Evolutionary conservation across 2,113 vertebrate species (phyloP), one percentile per base, ranked within the genome.

Genomic region (Rhynchomys soricoides): DNA sequence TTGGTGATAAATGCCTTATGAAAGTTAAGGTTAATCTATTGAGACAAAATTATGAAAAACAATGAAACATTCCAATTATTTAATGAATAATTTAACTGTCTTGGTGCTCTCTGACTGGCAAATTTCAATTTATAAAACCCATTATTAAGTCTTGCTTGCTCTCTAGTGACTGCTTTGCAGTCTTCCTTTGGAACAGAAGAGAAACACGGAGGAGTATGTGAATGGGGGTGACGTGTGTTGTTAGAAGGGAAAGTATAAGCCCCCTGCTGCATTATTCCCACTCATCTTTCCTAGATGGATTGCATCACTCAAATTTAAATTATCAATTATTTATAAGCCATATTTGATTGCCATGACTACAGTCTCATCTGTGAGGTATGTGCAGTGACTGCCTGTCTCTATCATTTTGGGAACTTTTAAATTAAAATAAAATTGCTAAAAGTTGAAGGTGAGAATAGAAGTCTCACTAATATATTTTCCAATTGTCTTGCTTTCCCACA

Each of bases 281-380:
- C 29, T 50, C 57, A 7, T 82, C 10, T 16, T 11, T 48, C 52
- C 40, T 43, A 43, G 48, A 70, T 78, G 59, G 5, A 92, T 7
- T 71, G 10, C 45, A 0, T 68, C 87, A 90, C 31, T 4, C 52
- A 91, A 24, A n/a, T 93, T 95, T 96, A 79, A 96, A 64, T 71
- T 17, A 95, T 64, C 34, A 93, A 12, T 86, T 91, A 89, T 83
- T 96, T 91, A 71, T 83, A 89, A 94, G 7, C 2, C 31, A 73
- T n/a, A 55, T 11, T 62, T 83, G 57, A 93, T 78, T 83, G 12
- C 75, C 81, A 21, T 48, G 22, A 5, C 59, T 95, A 83, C 34
- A 64, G 11, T 85, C 66, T 24, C 24, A n/a, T 11, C 7, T 43
- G 15, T 21, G 83, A 31, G 0, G 29, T 90, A 11, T 82, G 5